Base-by-base conservation (phyloP, 2,797 vertebrate genomes). In the Coranthus polyacanthus region DNA sequence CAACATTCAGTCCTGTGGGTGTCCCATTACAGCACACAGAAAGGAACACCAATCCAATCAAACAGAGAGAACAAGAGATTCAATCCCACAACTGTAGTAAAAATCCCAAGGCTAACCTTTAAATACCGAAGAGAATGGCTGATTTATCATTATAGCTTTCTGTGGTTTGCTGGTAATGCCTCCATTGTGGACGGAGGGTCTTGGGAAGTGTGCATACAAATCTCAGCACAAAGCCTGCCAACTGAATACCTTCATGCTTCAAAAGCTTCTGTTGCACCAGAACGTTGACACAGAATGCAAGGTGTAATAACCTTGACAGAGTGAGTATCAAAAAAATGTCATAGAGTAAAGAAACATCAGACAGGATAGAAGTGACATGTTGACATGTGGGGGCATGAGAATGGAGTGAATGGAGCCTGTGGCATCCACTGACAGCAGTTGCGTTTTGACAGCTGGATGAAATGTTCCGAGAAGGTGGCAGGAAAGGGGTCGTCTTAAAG, bases 51-150 rank as follows among this genome's bases (percentile, higher is more conserved):
- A 50, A 75, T 81, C 71, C 56, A 74, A 79, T 87, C 62, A 68
- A 65, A 78, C 45, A 56, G 9, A n/a, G 61, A 45, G 51, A 85
- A 78, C 68, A 77, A 63, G 62, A 72, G 63, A 82, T 78, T 47
- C 54, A 59, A 75, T 78, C 64, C 60, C 63, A 59, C 75, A 54
- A 60, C 69, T 71, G 41, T 45, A 57, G 68, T 83, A 75, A 79
- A 82, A 82, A 78, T 52, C 52, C 64, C 60, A 81, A 64, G 66
- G 52, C 78, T 81, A 86, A 81, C 68, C 79, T 90, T 89, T 89
- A 83, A 85, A 83, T 68, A 82, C 76, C 2, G 34, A 79, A 22
- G 53, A 78, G 64, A 75, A 72, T 1, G 17, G 69, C 72, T 81
- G 65, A 86, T 87, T 84, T 83, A 84, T 71, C 58, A 60, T 76